Evolutionary conservation across 2,113 vertebrate genomes (phyloP).

Genomic region (Anas platyrhynchos): DNA sequence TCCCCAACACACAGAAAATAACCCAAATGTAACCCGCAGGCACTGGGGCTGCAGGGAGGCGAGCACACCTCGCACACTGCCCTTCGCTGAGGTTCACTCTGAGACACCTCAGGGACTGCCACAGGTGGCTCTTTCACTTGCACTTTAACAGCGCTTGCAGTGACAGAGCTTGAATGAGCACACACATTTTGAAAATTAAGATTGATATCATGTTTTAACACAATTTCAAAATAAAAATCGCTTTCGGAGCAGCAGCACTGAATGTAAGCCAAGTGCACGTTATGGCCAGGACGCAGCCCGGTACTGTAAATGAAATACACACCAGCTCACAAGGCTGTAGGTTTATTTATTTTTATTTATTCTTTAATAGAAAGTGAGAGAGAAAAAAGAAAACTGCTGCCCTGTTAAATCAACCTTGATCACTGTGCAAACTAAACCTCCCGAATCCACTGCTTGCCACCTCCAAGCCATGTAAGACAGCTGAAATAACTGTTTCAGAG

Average conservation of each 20-base stretch:
- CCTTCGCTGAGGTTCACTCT: background rate
- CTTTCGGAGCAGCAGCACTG: background rate
- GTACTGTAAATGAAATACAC: background rate
- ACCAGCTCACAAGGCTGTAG: background rate
- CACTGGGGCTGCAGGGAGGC: background rate
- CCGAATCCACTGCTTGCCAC: background rate
- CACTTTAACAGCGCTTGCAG: background rate
- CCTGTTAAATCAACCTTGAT: background rate
- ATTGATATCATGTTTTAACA: background rate
- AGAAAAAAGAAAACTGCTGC: background rate
- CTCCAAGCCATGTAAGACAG: background rate
- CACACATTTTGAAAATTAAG: background rate
- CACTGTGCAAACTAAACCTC: constrained; percentile 27
- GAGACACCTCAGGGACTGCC: background rate
- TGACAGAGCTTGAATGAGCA: background rate
- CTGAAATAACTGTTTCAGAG: background rate
- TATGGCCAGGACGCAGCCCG: background rate
- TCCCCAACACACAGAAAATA: background rate
- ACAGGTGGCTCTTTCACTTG: background rate
- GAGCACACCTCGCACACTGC: background rate
- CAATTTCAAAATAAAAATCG: background rate
- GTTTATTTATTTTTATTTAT: background rate
- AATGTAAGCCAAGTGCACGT: background rate
- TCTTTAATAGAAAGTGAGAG: background rate
- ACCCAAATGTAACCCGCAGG: background rate